Evolutionary conservation across 2,113 vertebrate species (phyloP), one percentile per base, ranked within the genome.

Genomic region (Takifugu flavidus): DNA sequence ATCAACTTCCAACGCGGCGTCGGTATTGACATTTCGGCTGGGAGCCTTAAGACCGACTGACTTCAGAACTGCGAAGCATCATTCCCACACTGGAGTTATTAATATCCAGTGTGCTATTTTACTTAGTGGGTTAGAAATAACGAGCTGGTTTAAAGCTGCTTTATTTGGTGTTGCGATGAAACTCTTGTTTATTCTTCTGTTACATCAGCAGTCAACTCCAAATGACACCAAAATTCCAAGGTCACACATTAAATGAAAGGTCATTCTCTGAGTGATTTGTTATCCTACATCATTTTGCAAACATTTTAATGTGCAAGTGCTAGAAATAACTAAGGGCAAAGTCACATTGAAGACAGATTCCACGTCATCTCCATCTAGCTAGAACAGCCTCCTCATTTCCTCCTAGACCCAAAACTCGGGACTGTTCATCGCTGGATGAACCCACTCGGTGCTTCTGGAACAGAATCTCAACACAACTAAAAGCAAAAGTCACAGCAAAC

Each of bases 41-140:
- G 51, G 27, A 58, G 57, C 26, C 25, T 3, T 1, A 56, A 39
- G 6, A 39, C 68, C 5, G 39, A 46, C 13, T 31, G 31, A 72
- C 50, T 69, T 69, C 25, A 39, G 42, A 67, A 64, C n/a, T 14
- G 29, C 46, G 25, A 63, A 49, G 12, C 0, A 50, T 50, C 6
- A 15, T 31, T 64, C 58, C 31, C 52, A 72, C 58, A 42, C 25
- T 45, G 27, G 64, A 56, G 53, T 50, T 53, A 74, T 65, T 67
- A 69, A 57, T 20, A 55, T 2, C 14, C 12, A 45, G 12, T 8
- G 13, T 45, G 12, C 14, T 45, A 14, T 14, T 15, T 45, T 45
- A 4, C 44, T 15, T 14, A 14, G 44, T 45, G 4, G 14, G 44
- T 45, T 15, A 15, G 12, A 45, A 45, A 45, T 45, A 45, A 45